Conservation (phyloP, 2,113 vertebrate genomes). For the Tragelaphus buxtoni region DNA sequence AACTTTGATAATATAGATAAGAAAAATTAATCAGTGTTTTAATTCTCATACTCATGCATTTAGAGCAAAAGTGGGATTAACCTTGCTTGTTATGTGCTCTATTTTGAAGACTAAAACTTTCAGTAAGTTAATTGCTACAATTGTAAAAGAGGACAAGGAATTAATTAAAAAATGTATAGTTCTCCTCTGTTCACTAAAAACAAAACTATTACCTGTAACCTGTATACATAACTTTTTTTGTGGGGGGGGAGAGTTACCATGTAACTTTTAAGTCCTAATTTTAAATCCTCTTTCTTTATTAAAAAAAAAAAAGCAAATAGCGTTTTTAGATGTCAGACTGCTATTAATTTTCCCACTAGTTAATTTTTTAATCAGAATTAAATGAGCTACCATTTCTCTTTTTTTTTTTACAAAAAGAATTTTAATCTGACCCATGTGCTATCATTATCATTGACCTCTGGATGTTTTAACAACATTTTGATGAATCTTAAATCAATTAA, state of each 20-base stretch:
- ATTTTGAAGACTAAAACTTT: not conserved
- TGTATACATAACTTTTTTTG: not conserved
- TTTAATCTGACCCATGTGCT: constrained; percentile 43
- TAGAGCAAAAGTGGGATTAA: fast-evolving
- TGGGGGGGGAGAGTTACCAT: fast-evolving
- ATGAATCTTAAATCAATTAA: constrained; percentile 48
- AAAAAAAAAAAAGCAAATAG: not conserved
- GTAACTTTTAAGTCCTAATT: not conserved
- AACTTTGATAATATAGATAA: not conserved
- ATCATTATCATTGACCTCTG: not conserved
- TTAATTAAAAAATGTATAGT: not conserved
- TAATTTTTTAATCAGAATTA: not conserved
- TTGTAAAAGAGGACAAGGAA: not conserved
- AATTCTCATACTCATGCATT: not conserved
- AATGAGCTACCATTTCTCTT: not conserved
- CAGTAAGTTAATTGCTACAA: not conserved
- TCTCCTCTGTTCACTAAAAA: not conserved
- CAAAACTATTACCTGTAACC: not conserved
- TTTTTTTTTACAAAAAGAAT: constrained; percentile 41
- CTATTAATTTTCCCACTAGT: not conserved
- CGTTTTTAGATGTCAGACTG: not conserved
- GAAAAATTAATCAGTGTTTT: not conserved
- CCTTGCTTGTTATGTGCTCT: not conserved
- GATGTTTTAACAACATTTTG: constrained; percentile 37
- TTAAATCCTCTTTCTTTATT: not conserved